A percentile compares a stretch with the other conserved stretches of the same genome.
phyloP scores from a whole-genome alignment of 2,797 vertebrate genomes.

The Chelmon rostratus region DNA sequence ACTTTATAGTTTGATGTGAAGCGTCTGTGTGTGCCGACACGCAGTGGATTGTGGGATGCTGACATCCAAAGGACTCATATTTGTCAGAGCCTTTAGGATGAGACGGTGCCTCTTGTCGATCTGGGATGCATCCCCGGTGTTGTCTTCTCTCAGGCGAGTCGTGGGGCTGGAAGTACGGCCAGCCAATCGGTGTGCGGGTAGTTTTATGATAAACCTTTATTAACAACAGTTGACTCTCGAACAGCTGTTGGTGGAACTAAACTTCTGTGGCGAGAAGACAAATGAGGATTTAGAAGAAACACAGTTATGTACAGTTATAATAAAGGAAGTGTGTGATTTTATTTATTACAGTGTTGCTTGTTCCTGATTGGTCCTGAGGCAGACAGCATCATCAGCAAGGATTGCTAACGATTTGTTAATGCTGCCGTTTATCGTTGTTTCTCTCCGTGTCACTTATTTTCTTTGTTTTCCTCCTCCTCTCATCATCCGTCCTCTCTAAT shows the following conservation, averaged over 20 bases:
- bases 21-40: background rate
- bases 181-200: background rate
- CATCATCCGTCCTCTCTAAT: background rate
- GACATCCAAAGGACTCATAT: too few species aligned
- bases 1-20: background rate
- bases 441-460: constrained; percentile 5
- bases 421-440: background rate
- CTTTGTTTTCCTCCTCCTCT: background rate
- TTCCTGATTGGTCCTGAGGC: background rate
- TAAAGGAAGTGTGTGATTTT: background rate
- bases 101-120: background rate
- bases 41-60: background rate
- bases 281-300: background rate
- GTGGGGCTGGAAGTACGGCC: background rate
- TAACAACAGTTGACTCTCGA: background rate
- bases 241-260: background rate
- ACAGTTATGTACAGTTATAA: too few species aligned
- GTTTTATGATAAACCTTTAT: too few species aligned
- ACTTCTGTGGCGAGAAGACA: too few species aligned
- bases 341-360: background rate
- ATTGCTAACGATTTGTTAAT: too few species aligned
- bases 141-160: background rate
- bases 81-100: background rate
- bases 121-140: background rate
- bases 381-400: background rate